phyloP scores from a whole-genome alignment of 1,140 invertebrate genomes.

The Bombus fervidus region DNA sequence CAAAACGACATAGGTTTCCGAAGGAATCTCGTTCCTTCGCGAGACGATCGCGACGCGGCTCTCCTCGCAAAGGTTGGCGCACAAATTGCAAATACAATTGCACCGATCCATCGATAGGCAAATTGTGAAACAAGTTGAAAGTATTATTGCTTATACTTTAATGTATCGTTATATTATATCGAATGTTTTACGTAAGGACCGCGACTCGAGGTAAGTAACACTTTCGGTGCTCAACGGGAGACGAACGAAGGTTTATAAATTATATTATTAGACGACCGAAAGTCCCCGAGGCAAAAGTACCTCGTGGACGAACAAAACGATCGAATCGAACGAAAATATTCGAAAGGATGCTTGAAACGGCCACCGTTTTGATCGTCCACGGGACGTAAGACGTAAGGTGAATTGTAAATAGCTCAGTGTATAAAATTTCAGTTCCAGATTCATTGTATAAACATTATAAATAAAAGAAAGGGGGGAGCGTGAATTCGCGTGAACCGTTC shows the following conservation, averaged over 20 bases:
- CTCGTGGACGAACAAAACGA: conserved; percentile 4
- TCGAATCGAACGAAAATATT: background rate
- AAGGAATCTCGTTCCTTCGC: background rate
- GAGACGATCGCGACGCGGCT: conserved; percentile 1
- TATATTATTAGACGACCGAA: conserved; percentile 44
- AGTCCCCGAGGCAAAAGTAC: conserved; percentile 7
- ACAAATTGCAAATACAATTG: background rate
- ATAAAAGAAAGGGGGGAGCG: background rate
- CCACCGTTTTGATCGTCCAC: background rate
- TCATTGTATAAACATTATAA: conserved; percentile 72
- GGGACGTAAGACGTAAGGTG: conserved; percentile 39
- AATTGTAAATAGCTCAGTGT: conserved; percentile 76
- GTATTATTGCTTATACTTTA: conserved; percentile 78
- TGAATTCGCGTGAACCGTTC: conserved; percentile 31
- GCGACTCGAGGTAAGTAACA: conserved; percentile 58
- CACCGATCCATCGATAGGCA: conserved; percentile 30
- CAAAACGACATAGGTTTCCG: too few relatives aligned
- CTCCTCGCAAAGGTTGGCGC: background rate
- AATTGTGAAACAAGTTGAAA: conserved; percentile 76
- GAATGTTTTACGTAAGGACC: conserved; percentile 67
- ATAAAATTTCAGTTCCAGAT: conserved; percentile 72
- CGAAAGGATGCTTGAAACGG: background rate
- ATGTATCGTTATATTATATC: conserved; percentile 72
- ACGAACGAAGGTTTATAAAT: conserved; percentile 38
- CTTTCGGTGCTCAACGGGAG: conserved; percentile 59